Evolutionary conservation across 2,888 invertebrate genomes (phyloP), one percentile per base, ranked within the genome.

Genomic region (Miltochrista miniata): DNA sequence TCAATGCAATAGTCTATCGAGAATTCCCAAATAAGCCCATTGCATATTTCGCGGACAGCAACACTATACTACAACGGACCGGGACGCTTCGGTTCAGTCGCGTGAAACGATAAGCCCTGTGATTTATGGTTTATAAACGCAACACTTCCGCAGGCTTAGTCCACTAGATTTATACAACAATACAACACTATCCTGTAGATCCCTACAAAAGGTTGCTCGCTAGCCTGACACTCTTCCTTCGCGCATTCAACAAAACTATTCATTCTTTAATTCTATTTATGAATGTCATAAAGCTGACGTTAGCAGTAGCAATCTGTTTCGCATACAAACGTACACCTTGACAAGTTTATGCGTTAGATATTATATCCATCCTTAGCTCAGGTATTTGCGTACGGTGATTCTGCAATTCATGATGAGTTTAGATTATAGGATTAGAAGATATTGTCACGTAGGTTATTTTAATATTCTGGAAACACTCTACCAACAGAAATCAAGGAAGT

Each of bases 41-140:
- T 79, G 85, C 80, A 82, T 80, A 83, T 84, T 83, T 80, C 69
- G 79, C 71, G 79, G 76, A 68, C 74, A 71, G 70, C 64, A 64
- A 61, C 65, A 67, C 72, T 70, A 64, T 72, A 66, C 56, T 53
- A 51, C 61, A 56, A 61, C 61, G 54, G 60, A 56, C 60, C 61
- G 54, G 60, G 55, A 50, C 61, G 54, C 56, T 47, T 51, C 63
- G 56, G 79, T 74, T 51, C 63, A 54, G 79, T 74, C 77, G 79
- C 74, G 74, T 76, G 72, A 75, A 76, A 77, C 82, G 88, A 87
- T 88, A 88, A 88, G 85, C 84, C 72, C 57, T 62, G 78, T 87
- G 87, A 88, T 88, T 88, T 88, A 88, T 82, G 83, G 79, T 76
- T 79, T 83, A 83, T 83, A 83, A 87, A 83, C 79, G 81, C 79